Conservation (phyloP, 1,140 invertebrate genomes). For the Conus betulinus region DNA sequence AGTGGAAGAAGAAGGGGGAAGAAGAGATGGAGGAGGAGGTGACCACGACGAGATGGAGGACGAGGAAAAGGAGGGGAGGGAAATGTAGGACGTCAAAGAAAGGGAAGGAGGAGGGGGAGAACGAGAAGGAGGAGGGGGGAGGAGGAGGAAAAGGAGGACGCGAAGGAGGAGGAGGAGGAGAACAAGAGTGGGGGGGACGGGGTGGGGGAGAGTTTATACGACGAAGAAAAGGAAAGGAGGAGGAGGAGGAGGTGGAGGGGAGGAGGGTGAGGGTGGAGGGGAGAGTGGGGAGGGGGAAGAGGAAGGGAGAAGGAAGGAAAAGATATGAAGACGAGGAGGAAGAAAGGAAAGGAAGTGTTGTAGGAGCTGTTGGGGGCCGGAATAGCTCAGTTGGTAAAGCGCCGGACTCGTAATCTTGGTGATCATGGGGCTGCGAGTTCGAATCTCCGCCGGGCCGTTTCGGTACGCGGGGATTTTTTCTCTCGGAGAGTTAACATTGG, state of each 20-base stretch:
- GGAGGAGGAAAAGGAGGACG: background rate
- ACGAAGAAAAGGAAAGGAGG: background rate
- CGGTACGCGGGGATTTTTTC: too few species aligned
- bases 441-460: too few species aligned
- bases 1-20: background rate
- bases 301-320: background rate
- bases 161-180: background rate
- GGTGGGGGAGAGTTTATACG: background rate
- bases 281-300: background rate
- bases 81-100: background rate
- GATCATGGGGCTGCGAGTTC: too few species aligned
- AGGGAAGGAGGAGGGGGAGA: background rate
- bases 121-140: background rate
- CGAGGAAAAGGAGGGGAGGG: background rate
- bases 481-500: too few species aligned
- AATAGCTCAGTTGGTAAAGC: too few species aligned
- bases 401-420: too few species aligned
- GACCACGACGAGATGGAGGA: background rate
- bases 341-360: background rate
- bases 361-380: too few species aligned
- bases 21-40: background rate
- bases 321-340: background rate
- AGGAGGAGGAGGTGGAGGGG: background rate
- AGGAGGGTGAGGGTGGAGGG: background rate
- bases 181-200: background rate